Conservation (phyloP, 2,888 invertebrate species). For the Chaitophorus viminalis region DNA sequence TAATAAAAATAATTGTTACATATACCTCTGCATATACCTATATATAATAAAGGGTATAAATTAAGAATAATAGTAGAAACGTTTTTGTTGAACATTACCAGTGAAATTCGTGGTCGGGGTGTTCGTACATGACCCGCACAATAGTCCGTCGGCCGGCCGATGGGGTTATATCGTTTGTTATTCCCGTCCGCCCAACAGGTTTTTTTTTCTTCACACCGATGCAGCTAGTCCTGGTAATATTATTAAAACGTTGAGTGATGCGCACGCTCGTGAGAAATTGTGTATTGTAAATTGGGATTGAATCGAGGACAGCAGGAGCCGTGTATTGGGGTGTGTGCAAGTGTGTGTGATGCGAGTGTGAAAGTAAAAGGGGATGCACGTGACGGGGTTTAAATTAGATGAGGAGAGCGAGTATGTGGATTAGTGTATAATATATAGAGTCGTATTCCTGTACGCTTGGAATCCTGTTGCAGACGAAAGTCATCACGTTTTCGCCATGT, state of each 20-base stretch:
- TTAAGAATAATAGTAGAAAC: not conserved
- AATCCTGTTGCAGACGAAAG: not conserved
- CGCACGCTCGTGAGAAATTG: conserved; percentile 42
- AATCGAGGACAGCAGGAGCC: conserved; percentile 13
- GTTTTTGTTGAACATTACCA: conserved; percentile 2
- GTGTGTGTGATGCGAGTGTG: no score
- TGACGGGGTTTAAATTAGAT: conserved; percentile 60
- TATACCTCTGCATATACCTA: not conserved
- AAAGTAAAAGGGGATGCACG: conserved; percentile 38
- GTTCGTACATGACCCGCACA: conserved; percentile 58
- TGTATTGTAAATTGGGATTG: conserved; percentile 38
- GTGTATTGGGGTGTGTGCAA: not conserved
- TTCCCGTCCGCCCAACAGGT: conserved; percentile 26
- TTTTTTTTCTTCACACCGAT: not conserved
- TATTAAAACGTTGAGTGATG: conserved; percentile 33
- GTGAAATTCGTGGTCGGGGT: not conserved
- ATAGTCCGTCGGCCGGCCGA: conserved; percentile 34
- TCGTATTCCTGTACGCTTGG: not conserved
- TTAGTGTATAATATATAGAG: not conserved
- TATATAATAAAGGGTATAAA: not conserved
- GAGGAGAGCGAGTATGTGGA: conserved; percentile 9
- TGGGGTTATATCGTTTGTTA: conserved; percentile 39
- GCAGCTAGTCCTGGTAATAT: not conserved
- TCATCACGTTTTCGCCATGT: not conserved
- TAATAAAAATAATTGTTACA: not conserved